Evolutionary conservation across 2,888 invertebrate species (phyloP), one percentile per base, ranked within the genome.

Genomic region (Melipona bicolor): DNA sequence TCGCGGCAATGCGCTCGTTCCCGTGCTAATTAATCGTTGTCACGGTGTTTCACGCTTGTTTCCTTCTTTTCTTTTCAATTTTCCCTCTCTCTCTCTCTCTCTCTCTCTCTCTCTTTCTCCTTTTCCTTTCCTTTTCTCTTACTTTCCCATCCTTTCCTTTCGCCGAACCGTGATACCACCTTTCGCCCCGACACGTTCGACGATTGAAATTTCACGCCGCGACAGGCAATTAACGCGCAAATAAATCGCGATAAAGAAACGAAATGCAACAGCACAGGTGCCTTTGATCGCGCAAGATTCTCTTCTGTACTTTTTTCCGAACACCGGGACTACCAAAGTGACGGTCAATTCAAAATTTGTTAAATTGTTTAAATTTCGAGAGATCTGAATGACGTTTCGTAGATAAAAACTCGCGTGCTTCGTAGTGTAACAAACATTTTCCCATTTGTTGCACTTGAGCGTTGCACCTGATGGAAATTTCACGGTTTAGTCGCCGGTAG

Each of bases 11-110:
- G 52, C 73, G 27, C 50, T 70, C 67, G 68, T 70, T 84, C 21
- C 32, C 80, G 68, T 59, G 69, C 49, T 59, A 77, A 79, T 77
- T 62, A 84, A 79, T 84, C 74, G 73, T 85, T 79, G 67, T 77
- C 32, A 65, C 70, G 32, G 62, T 52, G 69, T 54, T 43, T 67
- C 62, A 17, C 65, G 15, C 19, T 24, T n/a, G 32, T 27, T 52
- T 81, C 32, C 54, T 67, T 59, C 65, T 43, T 43, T 43, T 43
- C 43, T 43, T 43, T 43, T 43, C 36, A 36, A 36, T 36, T 36
- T 9, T 36, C 36, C 9, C 9, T 43, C 9, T 24, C 24, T 24
- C 61, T 3, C 4, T 59, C 56, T 21, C n/a, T n/a, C 36, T 1
- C 21, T 24, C 61, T 3, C 1, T 59, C 56, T 21, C 15, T 21